Percentiles rank a stretch among this genome's conserved stretches.
Evolutionary conservation across 2,888 invertebrate genomes (phyloP).

Genomic region (Globia sparganii): DNA sequence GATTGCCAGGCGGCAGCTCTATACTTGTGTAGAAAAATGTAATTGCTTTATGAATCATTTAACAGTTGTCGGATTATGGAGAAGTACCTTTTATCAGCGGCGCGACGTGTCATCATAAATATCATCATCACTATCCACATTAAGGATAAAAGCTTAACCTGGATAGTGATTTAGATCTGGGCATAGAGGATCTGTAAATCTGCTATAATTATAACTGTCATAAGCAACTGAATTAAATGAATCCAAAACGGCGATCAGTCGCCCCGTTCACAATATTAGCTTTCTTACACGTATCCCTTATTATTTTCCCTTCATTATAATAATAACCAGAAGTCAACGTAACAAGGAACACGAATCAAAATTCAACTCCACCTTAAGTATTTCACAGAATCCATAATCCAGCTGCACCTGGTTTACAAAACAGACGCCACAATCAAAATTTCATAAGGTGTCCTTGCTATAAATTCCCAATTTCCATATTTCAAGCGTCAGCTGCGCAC

Average conservation of each 20-base stretch:
- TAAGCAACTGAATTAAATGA: not conserved
- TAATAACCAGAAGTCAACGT: not conserved
- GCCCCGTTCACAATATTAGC: not conserved
- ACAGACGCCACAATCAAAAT: slow-evolving; percentile 50
- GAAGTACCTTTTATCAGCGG: slow-evolving; percentile 36
- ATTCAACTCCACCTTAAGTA: slow-evolving; percentile 19
- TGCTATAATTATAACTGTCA: not conserved
- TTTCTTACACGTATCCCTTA: not conserved
- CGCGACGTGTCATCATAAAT: not conserved
- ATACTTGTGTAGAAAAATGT: slow-evolving; percentile 63
- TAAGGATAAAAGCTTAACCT: not conserved
- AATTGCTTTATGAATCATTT: slow-evolving; percentile 70
- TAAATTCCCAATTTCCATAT: slow-evolving; percentile 74
- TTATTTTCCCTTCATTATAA: not conserved
- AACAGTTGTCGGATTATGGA: slow-evolving; percentile 54
- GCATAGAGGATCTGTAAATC: not conserved
- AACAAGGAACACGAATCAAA: slow-evolving; percentile 15
- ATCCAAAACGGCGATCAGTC: not conserved
- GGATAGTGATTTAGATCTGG: not conserved
- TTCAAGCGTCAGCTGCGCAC: slow-evolving; percentile 73
- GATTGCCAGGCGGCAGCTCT: slow-evolving; percentile 65
- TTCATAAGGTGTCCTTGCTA: slow-evolving; percentile 55
- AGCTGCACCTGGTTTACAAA: slow-evolving; percentile 35
- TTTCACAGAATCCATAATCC: slow-evolving; percentile 13
- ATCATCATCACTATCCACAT: no score